phyloP scores from a whole-genome alignment of 2,888 invertebrate species.

The Drosophila seclusa region DNA sequence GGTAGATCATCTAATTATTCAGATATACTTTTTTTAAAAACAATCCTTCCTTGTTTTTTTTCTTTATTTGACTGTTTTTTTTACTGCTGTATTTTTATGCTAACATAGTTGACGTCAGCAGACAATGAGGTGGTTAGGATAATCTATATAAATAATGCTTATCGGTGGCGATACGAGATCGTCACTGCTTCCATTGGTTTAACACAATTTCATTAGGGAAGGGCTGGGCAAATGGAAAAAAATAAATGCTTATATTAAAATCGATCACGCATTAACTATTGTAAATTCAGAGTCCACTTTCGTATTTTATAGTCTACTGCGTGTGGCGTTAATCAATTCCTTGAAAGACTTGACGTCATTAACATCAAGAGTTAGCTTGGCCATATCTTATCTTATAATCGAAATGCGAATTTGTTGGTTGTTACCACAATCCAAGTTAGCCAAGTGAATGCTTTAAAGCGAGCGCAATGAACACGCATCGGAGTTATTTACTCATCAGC shows the following conservation, averaged over 20 bases:
- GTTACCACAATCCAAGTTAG: constrained; percentile 20
- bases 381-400: constrained; percentile 49
- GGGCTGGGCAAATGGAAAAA: constrained; percentile 6
- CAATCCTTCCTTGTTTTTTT: no score
- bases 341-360: constrained; percentile 26
- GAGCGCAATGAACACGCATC: background rate
- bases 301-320: constrained; percentile 29
- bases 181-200: constrained; percentile 10
- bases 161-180: constrained; percentile 36
- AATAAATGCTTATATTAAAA: constrained; percentile 13
- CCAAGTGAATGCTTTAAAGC: constrained; percentile 24
- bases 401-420: constrained; percentile 1
- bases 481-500: constrained; percentile 19
- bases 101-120: constrained; percentile 48
- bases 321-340: constrained; percentile 35
- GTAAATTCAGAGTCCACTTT: constrained; percentile 47
- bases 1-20: background rate
- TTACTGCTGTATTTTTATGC: constrained; percentile 4
- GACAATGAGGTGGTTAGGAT: constrained; percentile 5
- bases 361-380: constrained; percentile 13
- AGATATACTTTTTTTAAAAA: background rate
- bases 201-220: constrained; percentile 20
- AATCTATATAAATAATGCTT: constrained; percentile 38
- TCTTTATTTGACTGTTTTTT: background rate
- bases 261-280: constrained; percentile 40